These are phyloP conservation scores for Ichneumoninae sp. DNA, from an alignment of 2,888 invertebrate species.

Conservation along the genomic window DNA sequence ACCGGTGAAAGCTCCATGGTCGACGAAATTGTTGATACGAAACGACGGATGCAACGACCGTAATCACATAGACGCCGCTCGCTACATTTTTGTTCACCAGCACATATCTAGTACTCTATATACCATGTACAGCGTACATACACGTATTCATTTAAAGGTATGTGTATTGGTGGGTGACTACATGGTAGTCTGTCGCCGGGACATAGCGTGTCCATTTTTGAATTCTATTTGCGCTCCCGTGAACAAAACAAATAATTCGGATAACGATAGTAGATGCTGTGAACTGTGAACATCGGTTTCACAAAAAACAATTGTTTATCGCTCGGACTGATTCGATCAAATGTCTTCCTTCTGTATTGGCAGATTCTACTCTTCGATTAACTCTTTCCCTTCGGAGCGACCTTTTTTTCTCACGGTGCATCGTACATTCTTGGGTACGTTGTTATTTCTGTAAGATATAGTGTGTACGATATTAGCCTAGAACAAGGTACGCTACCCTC, in stretches of 20 bases:
- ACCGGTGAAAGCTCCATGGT: neutral
- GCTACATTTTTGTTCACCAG: constrained; percentile 11
- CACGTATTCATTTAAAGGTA: neutral
- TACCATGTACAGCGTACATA: neutral
- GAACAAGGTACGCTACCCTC: neutral
- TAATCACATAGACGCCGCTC: constrained; percentile 24
- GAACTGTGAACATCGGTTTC: neutral
- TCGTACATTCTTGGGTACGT: neutral
- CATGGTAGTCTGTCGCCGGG: neutral
- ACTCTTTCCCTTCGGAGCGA: neutral
- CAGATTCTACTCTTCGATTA: neutral
- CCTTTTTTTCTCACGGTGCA: neutral
- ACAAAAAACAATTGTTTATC: neutral
- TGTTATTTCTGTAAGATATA: constrained; percentile 28
- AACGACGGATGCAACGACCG: constrained; percentile 38
- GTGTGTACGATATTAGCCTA: constrained; percentile 18
- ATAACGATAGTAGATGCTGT: neutral
- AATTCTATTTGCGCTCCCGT: constrained; percentile 16
- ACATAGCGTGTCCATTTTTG: constrained; percentile 14
- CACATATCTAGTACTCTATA: neutral
- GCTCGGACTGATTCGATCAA: neutral
- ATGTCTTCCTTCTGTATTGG: neutral
- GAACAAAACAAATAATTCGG: neutral
- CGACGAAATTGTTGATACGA: constrained; percentile 36
- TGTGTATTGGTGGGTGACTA: constrained; percentile 1